A percentile compares a stretch with the other conserved stretches of the same genome.
These are phyloP conservation scores for Bombus balteatus DNA, from an alignment of 1,140 invertebrate genomes.

Conservation along the genomic window DNA sequence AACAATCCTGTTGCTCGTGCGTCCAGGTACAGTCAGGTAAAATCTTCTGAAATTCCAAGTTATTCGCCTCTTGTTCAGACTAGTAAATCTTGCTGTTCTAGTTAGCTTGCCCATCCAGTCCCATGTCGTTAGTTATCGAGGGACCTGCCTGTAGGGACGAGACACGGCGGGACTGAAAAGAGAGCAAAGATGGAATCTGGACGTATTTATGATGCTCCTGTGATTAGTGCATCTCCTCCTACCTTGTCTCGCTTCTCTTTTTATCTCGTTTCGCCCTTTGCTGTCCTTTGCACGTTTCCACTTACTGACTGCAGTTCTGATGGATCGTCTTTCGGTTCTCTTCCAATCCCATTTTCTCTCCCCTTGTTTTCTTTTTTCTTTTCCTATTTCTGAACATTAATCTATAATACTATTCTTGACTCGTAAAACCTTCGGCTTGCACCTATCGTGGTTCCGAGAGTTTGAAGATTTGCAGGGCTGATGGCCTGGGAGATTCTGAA, in stretches of 20 bases:
- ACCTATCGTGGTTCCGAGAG: no score
- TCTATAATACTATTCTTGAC: no score
- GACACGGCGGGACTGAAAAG: neutral
- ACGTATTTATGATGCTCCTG: conserved; percentile 32
- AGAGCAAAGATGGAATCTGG: conserved; percentile 26
- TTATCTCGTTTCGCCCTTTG: neutral
- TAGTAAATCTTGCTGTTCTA: conserved; percentile 30
- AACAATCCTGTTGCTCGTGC: conserved; percentile 16
- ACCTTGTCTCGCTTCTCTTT: neutral
- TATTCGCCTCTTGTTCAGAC: neutral
- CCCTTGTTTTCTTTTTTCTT: neutral
- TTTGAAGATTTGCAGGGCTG: no score
- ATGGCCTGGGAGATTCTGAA: rapidly evolving
- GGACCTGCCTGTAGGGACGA: neutral
- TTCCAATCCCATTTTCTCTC: neutral
- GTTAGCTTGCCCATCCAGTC: conserved; percentile 3
- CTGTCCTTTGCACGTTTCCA: neutral
- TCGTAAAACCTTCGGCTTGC: no score
- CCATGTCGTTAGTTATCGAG: conserved; percentile 30
- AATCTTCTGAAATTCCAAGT: conserved; percentile 19
- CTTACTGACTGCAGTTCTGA: no score
- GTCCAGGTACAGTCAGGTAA: neutral
- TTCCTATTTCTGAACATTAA: no score
- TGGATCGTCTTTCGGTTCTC: neutral
- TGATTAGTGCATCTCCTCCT: conserved; percentile 13